Base-by-base conservation (phyloP, 2,113 vertebrate genomes). In the Girardinichthys multiradiatus region DNA sequence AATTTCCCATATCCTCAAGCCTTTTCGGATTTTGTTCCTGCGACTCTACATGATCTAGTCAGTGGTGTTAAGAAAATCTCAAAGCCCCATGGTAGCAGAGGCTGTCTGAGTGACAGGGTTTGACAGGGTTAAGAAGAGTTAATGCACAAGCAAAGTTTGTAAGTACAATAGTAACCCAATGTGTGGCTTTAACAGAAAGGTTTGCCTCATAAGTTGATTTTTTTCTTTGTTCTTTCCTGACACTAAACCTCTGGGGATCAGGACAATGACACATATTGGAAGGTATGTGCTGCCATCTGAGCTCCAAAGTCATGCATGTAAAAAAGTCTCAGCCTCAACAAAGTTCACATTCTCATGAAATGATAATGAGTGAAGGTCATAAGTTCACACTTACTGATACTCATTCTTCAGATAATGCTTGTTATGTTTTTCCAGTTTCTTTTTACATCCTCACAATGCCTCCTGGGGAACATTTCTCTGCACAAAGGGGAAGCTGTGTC, bases 81-180 rank as follows among this genome's bases (percentile, higher is more conserved):
- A 71, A 80, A 80, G 64, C 81, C 81, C 77, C 73, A 72, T 87
- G 85, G 85, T 84, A 77, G 39, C 72, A 59, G 67, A 65, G 26
- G 64, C 79, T 28, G 76, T 72, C 74, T 61, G 77, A 85, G 70
- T 83, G 80, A 79, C 73, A 28, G 82, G 65, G 76, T 67, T 57
- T 70, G 57, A 24, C 63, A 29, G 80, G 75, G 82, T 81, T 21
- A 85, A 72, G 69, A 77, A 31, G n/a, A 48, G 65, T 42, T 1
- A 39, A 35, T 10, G 37, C 30, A 11, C 27, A 8, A 26, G n/a
- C n/a, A n/a, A n/a, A n/a, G n/a, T n/a, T n/a, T n/a, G n/a, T n/a
- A n/a, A 27, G 9, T 63, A 27, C n/a, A 42, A 35, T 51, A 51
- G 28, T 1, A 72, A 82, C 74, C 72, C 61, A 64, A 75, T n/a